Evolutionary conservation across 2,888 invertebrate genomes (phyloP).

Genomic region (Loripinus fragilis): DNA sequence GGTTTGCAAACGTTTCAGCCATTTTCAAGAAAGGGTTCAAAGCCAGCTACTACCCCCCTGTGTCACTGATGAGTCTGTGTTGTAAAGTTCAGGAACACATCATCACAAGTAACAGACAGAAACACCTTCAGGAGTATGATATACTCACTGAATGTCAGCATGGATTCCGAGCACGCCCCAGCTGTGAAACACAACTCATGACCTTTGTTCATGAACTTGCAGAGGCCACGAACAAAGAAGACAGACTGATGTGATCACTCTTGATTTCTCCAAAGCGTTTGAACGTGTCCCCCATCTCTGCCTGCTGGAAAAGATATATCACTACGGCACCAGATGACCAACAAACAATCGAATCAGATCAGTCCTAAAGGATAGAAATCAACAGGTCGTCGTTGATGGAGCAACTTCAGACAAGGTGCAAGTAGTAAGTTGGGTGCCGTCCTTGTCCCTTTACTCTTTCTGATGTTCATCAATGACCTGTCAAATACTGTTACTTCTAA

Average conservation of each 20-base stretch:
- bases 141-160: neutral
- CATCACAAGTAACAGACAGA: no score
- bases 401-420: no score
- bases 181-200: neutral
- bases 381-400: neutral
- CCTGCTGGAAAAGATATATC: neutral
- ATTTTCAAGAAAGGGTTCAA: no score
- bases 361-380: neutral
- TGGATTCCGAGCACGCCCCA: neutral
- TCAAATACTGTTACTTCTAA: no score
- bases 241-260: neutral
- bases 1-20: no score
- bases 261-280: neutral
- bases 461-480: no score
- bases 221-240: neutral
- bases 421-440: neutral
- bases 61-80: slow-evolving; percentile 9
- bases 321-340: neutral
- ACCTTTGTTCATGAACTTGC: neutral
- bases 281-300: neutral
- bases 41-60: slow-evolving; percentile 13
- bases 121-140: neutral
- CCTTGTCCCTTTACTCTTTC: no score
- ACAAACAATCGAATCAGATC: neutral
- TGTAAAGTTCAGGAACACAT: no score